Conservation (phyloP, 2,888 invertebrate species). For the Papilio demoleus region DNA sequence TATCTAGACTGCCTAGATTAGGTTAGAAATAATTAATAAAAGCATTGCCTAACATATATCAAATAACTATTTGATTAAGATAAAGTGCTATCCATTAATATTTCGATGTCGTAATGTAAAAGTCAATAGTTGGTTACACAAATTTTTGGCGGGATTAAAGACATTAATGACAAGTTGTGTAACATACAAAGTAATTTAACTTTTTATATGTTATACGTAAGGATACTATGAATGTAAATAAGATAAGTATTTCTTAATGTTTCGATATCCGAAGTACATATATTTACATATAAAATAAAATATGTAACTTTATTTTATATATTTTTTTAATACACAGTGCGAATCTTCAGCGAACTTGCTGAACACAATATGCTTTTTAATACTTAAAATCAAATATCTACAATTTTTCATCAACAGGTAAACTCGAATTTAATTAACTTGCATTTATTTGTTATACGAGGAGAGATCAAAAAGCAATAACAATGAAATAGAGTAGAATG, state of each 20-base stretch:
- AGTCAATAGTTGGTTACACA: background rate
- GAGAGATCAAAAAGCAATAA: no score
- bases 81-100: background rate
- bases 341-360: no score
- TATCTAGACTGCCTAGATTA: no score
- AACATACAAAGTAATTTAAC: background rate
- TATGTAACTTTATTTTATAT: background rate
- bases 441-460: no score
- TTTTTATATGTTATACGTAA: background rate
- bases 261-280: background rate
- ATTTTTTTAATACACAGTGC: no score
- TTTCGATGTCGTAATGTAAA: background rate
- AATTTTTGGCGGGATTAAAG: background rate
- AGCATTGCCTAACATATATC: background rate
- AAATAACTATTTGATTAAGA: constrained; percentile 10
- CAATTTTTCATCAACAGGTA: no score
- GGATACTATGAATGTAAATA: background rate
- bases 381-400: no score
- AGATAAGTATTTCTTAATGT: background rate
- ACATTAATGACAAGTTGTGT: background rate
- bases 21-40: background rate
- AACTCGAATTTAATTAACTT: no score
- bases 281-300: background rate
- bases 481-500: no score
- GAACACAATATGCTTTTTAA: no score